These are phyloP conservation scores for Pagrus major DNA, from an alignment of 2,113 vertebrate species.

Conservation along the genomic window DNA sequence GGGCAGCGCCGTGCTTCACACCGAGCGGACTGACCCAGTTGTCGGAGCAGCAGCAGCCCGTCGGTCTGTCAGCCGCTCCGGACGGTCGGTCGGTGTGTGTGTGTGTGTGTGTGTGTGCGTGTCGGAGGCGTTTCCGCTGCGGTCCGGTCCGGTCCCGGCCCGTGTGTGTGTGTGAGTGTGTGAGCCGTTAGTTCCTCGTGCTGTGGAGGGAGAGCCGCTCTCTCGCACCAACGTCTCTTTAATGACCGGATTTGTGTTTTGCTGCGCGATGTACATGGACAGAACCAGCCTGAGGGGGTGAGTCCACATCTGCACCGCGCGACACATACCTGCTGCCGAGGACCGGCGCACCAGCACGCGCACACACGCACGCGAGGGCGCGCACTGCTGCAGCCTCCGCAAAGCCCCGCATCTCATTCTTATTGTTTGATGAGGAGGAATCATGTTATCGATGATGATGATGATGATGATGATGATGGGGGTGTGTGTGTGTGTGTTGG, in stretches of 20 bases:
- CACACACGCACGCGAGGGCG: not conserved
- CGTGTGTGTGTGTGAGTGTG: conserved; percentile 6
- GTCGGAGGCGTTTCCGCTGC: conserved; percentile 8
- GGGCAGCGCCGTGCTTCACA: conserved; percentile 59
- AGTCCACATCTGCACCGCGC: conserved; percentile 57
- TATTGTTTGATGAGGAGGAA: too few species aligned
- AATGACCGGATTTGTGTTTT: conserved; percentile 87
- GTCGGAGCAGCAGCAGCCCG: conserved; percentile 26
- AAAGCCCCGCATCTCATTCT: not conserved
- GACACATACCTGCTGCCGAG: not conserved
- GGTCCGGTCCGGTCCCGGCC: conserved; percentile 5
- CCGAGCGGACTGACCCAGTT: conserved; percentile 57
- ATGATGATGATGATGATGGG: not conserved
- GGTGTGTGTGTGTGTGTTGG: too few species aligned
- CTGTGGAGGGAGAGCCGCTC: conserved; percentile 79
- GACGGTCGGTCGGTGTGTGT: conserved; percentile 20
- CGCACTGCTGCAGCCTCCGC: conserved; percentile 32
- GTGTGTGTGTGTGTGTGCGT: not conserved
- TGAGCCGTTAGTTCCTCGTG: conserved; percentile 63
- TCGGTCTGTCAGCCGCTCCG: conserved; percentile 21
- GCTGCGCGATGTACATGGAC: conserved; percentile 90
- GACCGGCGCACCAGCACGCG: not conserved
- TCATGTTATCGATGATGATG: not conserved
- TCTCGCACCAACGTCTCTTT: conserved; percentile 81
- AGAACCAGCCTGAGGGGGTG: conserved; percentile 86